Base-by-base conservation (phyloP, 2,888 invertebrate genomes). In the Dolomedes plantarius region DNA sequence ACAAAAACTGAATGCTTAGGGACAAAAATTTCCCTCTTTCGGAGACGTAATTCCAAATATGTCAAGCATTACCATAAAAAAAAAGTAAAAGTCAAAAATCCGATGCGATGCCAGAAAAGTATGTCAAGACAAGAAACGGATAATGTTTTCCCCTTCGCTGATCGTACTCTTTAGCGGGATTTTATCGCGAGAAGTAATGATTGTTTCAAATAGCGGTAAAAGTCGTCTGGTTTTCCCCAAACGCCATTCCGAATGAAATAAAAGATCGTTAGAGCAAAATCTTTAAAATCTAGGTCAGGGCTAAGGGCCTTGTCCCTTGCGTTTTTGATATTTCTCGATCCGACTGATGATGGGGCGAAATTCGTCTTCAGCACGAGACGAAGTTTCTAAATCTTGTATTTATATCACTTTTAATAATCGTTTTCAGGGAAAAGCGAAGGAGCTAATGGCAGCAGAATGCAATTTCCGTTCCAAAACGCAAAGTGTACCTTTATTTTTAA, bases 261-360 rank as follows among this genome's bases (percentile, higher is more conserved):
- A 56, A 56, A 56, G 9, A 56, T 56, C 56, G 16, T 19, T 46
- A 16, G 11, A 56, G 56, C 56, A 56, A 56, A 56, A 16, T 56
- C 19, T 19, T 23, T 23, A 5, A n/a, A 11, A 75, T 65, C 19
- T 75, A 19, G 75, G 75, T 75, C 75, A 75, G 75, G 75, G 75
- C 46, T 75, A 23, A 65, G 23, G 29, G 39, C 31, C 74, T n/a
- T 19, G 32, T 32, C 2, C 36, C 23, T 69, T 39, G 7, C 23
- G 23, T 36, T 13, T n/a, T 16, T 56, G 23, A 1, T 9, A 16
- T 56, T 56, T 56, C 56, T 56, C 56, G 46, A 46, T 46, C 6
- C n/a, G 9, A 6, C 36, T 36, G 6, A 36, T 36, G 36, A n/a
- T n/a, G n/a, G n/a, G n/a, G n/a, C n/a, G n/a, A n/a, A n/a, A n/a